Evolutionary conservation across 2,888 invertebrate genomes (phyloP), one percentile per base, ranked within the genome.

Genomic region (Lysandra coridon): DNA sequence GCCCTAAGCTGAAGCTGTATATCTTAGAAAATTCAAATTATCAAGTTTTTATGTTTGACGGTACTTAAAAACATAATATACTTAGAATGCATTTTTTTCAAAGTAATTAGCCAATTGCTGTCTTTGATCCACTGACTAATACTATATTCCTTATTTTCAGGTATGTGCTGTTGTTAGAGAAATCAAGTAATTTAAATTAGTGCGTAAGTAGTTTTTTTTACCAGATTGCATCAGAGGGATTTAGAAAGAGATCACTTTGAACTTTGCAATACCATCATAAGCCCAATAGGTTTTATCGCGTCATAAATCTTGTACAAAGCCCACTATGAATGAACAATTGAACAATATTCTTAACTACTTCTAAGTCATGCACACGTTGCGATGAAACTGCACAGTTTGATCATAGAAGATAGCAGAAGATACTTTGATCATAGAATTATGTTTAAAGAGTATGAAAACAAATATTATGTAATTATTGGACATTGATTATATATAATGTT

Each of bases 141-240:
- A 30, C 12, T 64, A 12, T 53, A 57, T 7, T 30, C 78, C 84
- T 87, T 86, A 82, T 87, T 92, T 88, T 1, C 92, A 93, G 93
- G 94, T 94, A 94, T 88, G 94, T 89, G 89, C 90, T 88, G 89
- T 87, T 90, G 89, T 87, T 90, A 91, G 88, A 90, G 89, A 90
- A 90, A 89, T 87, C 85, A 89, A 86, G 86, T 90, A 89, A 86
- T 88, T 89, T 86, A 83, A 83, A 83, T 88, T 86, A 90, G 81
- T 83, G 88, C 88, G 92, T 93, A 92, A 93, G 93, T 93, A 91
- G 89, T 86, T 87, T 88, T 23, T 23, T 87, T 57, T 57, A 14
- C 14, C 53, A 53, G 53, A 53, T 53, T 53, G 53, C 53, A 53
- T 14, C 53, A 14, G 53, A 53, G 14, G 12, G 3, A 88, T 85